Evolutionary conservation across 2,113 vertebrate genomes (phyloP).

Genomic region (Camelus bactrianus): DNA sequence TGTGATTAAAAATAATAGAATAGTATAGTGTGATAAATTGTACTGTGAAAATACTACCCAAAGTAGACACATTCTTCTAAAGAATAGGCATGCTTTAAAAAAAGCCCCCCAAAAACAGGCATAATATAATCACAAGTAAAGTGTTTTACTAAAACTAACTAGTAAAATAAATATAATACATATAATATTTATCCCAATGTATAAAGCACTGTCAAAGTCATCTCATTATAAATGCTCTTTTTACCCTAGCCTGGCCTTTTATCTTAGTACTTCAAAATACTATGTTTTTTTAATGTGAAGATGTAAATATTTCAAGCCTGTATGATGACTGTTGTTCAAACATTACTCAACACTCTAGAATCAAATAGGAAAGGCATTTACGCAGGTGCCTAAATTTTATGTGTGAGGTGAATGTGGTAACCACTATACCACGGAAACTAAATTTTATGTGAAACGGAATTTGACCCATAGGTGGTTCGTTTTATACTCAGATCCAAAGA

Average conservation of each 20-base stretch:
- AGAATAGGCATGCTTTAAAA: neutral
- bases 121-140: slow-evolving; percentile 3
- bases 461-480: neutral
- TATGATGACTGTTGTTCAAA: neutral
- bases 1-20: slow-evolving; percentile 49
- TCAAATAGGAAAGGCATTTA: slow-evolving; percentile 33
- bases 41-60: slow-evolving; percentile 46
- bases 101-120: neutral
- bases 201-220: neutral
- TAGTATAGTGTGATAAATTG: neutral
- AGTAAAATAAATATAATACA: neutral
- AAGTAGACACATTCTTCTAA: slow-evolving; percentile 23
- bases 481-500: neutral
- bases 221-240: slow-evolving; percentile 14
- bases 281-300: neutral
- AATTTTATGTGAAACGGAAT: slow-evolving; percentile 56
- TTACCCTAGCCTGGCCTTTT: neutral
- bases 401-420: neutral
- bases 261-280: slow-evolving; percentile 36
- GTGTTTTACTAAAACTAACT: slow-evolving; percentile 20
- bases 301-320: slow-evolving; percentile 50
- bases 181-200: slow-evolving; percentile 18
- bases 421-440: neutral
- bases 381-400: neutral
- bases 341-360: neutral